phyloP scores from a whole-genome alignment of 2,888 invertebrate genomes.

The Dasypolia templi region DNA sequence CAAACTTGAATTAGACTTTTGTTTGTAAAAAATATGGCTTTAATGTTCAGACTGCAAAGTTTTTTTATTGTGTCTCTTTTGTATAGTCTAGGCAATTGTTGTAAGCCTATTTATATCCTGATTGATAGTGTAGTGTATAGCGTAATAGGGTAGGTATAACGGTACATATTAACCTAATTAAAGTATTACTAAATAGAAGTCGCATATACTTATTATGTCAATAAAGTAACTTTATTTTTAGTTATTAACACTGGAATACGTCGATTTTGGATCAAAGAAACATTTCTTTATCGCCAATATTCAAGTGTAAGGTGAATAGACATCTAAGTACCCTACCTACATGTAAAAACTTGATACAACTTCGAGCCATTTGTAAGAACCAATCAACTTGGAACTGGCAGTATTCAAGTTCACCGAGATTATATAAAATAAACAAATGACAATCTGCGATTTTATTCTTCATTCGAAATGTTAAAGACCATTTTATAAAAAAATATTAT shows the following conservation, averaged over 20 bases:
- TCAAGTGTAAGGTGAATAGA: neutral
- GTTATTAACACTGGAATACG: neutral
- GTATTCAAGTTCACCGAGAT: constrained; percentile 38
- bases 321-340: neutral
- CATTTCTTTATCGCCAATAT: neutral
- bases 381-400: constrained; percentile 25
- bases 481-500: neutral
- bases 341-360: constrained; percentile 26
- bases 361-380: constrained; percentile 16
- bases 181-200: constrained; percentile 11
- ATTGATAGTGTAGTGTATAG: constrained; percentile 31
- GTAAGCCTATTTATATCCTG: constrained; percentile 25
- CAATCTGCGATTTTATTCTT: neutral
- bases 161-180: constrained; percentile 41
- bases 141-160: neutral
- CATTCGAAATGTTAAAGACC: neutral
- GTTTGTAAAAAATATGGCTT: neutral
- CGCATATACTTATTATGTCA: neutral
- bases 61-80: constrained; percentile 21
- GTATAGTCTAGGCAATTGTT: constrained; percentile 29
- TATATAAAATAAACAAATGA: constrained; percentile 14
- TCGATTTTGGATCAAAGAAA: neutral
- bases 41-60: neutral
- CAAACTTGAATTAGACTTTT: constrained; percentile 10
- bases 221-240: neutral